Base-by-base conservation (phyloP, 2,888 invertebrate genomes). In the Sthenelais limicola region DNA sequence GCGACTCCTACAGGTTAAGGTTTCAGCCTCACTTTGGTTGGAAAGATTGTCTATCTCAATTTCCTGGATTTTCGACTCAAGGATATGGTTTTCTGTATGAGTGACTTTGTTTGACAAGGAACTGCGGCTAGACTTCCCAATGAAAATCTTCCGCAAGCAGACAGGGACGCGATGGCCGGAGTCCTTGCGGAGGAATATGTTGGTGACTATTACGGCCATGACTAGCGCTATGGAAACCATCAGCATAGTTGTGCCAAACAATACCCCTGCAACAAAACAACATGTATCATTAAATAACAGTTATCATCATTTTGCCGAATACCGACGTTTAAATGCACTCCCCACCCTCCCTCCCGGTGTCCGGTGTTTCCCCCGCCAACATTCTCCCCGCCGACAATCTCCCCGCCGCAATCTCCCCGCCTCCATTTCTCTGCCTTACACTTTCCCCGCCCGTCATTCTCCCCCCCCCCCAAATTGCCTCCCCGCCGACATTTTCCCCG, bases 181-280 rank as follows among this genome's bases (percentile, higher is more conserved):
- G 70, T 78, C 76, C 56, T 78, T 78, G 24, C 76, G 62, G 12
- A 78, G 67, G 74, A 73, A 78, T 38, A 78, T 38, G 72, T 78
- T 78, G 43, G 78, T 78, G 5, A 78, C 78, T 18, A 78, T 73
- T 43, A 78, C 78, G 12, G 77, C 72, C 78, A 78, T 78, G 38
- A 78, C 76, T 5, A 78, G 73, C 9, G 78, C 76, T n/a, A 78
- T 76, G 54, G 78, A 78, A 47, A 78, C 78, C 78, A 78, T 78
- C 35, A 76, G 32, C 78, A 78, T 78, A 32, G 77, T 78, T 32
- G 73, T 71, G 43, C 78, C 78, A 58, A 78, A 76, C 56, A 78
- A 66, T 54, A 78, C 38, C 33, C 79, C 79, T 78, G 72, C 1
- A 72, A 66, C 15, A 30, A 26, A 28, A 66, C 48, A 26, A 70